Evolutionary conservation across 2,888 invertebrate species (phyloP).

Genomic region (Patella pellucida): DNA sequence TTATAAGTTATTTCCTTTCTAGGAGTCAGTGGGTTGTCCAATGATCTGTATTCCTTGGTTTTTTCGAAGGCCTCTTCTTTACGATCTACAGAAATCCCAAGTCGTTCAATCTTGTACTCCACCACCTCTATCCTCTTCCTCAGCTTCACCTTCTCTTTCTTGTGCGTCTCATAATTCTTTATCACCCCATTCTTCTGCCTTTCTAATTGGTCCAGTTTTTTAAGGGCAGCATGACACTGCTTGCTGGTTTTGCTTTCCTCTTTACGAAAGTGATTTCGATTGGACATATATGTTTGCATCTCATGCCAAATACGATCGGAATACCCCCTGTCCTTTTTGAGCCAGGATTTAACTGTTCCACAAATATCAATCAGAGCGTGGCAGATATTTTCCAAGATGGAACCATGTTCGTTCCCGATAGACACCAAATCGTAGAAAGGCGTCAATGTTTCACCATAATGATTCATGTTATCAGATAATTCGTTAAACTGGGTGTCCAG

Average conservation of each 20-base stretch:
- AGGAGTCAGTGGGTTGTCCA: conserved; percentile 34
- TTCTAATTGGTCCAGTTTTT: conserved; percentile 43
- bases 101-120: conserved; percentile 42
- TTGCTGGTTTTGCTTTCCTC: conserved; percentile 24
- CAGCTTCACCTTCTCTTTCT: conserved; percentile 45
- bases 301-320: conserved; percentile 54
- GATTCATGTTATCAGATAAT: conserved; percentile 47
- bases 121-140: conserved; percentile 50
- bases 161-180: conserved; percentile 41
- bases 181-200: conserved; percentile 38
- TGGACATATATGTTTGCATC: conserved; percentile 48
- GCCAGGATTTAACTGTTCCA: conserved; percentile 52
- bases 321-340: conserved; percentile 49
- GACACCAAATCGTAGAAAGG: conserved; percentile 48
- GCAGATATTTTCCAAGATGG: conserved; percentile 53
- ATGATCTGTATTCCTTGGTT: neutral
- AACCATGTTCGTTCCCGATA: conserved; percentile 43
- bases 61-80: conserved; percentile 36
- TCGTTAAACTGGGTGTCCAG: conserved; percentile 47
- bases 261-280: conserved; percentile 48
- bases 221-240: conserved; percentile 31
- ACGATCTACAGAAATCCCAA: conserved; percentile 41
- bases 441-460: conserved; percentile 48
- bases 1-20: conserved; percentile 44
- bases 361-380: conserved; percentile 49